A percentile compares a stretch with the other conserved stretches of the same genome.
These are phyloP conservation scores for Pyrgus malvae DNA, from an alignment of 2,888 invertebrate species.

Conservation along the genomic window DNA sequence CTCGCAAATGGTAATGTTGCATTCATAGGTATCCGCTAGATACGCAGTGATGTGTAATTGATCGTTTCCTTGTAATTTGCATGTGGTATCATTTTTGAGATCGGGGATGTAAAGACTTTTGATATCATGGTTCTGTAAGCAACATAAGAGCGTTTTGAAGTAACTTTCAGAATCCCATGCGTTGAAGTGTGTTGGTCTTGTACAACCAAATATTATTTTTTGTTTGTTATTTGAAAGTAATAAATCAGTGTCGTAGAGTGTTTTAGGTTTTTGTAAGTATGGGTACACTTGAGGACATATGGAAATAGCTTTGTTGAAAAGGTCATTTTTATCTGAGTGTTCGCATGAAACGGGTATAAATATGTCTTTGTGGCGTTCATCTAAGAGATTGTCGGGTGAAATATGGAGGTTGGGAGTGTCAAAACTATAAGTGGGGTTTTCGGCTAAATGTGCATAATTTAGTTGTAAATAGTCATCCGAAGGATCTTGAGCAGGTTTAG, in stretches of 20 bases:
- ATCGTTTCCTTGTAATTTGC: constrained; percentile 36
- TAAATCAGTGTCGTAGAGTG: constrained; percentile 34
- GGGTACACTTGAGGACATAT: constrained; percentile 36
- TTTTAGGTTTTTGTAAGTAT: constrained; percentile 35
- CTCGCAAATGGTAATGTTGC: constrained; percentile 39
- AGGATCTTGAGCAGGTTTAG: constrained; percentile 10
- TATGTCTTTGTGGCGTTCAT: constrained; percentile 39
- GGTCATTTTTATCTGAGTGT: constrained; percentile 34
- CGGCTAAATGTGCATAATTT: constrained; percentile 26
- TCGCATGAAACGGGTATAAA: constrained; percentile 38
- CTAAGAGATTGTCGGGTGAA: constrained; percentile 37
- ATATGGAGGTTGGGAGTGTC: constrained; percentile 33
- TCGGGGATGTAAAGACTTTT: constrained; percentile 36
- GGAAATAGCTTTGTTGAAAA: constrained; percentile 36
- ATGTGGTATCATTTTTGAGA: constrained; percentile 35
- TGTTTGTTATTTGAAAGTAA: constrained; percentile 26
- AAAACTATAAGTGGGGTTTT: constrained; percentile 15
- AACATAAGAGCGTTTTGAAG: constrained; percentile 40
- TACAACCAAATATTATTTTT: constrained; percentile 13
- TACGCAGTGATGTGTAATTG: constrained; percentile 39
- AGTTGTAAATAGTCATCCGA: neutral
- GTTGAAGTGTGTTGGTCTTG: constrained; percentile 37
- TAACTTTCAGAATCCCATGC: constrained; percentile 44
- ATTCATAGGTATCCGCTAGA: constrained; percentile 39
- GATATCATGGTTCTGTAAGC: constrained; percentile 28